These are phyloP conservation scores for Typhlichthys eigenmanni DNA, from an alignment of 2,797 vertebrate species.

Conservation along the genomic window DNA sequence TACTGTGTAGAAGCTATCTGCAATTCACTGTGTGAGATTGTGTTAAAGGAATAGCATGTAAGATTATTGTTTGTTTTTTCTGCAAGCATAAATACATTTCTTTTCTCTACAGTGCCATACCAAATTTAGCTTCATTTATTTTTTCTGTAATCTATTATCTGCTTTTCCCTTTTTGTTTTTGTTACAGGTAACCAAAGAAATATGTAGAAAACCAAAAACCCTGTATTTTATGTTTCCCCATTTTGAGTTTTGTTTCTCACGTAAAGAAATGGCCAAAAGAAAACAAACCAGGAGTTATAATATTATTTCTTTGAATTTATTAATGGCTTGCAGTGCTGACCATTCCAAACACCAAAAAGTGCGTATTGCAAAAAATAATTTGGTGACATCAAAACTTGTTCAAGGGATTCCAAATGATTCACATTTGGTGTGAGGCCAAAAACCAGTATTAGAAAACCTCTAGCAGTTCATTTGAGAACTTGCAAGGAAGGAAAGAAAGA, in stretches of 20 bases:
- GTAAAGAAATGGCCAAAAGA: conserved; percentile 79
- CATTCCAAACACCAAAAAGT: conserved; percentile 85
- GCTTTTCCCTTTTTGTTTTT: conserved; percentile 77
- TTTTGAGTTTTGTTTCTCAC: conserved; percentile 42
- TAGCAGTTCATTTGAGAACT: conserved; percentile 65
- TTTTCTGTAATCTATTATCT: conserved; percentile 58
- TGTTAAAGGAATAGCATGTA: conserved; percentile 74
- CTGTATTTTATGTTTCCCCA: conserved; percentile 70
- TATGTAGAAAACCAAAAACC: conserved; percentile 85
- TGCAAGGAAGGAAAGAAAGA: too few relatives aligned
- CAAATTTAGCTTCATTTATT: conserved; percentile 73
- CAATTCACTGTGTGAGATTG: conserved; percentile 81
- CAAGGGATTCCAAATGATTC: conserved; percentile 47
- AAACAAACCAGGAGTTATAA: conserved; percentile 71
- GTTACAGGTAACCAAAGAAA: conserved; percentile 89
- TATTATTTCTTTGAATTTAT: conserved; percentile 59
- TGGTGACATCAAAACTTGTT: conserved; percentile 60
- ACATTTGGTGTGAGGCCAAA: conserved; percentile 70
- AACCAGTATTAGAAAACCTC: conserved; percentile 69
- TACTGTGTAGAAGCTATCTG: conserved; percentile 76
- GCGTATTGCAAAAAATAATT: conserved; percentile 69
- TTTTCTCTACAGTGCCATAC: conserved; percentile 76
- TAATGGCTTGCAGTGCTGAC: conserved; percentile 72
- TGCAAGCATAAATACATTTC: conserved; percentile 67
- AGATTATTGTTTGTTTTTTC: conserved; percentile 67